Evolutionary conservation across 1,140 invertebrate species (phyloP).

Genomic region (Pachyrhynchus sulphureomaculatus): DNA sequence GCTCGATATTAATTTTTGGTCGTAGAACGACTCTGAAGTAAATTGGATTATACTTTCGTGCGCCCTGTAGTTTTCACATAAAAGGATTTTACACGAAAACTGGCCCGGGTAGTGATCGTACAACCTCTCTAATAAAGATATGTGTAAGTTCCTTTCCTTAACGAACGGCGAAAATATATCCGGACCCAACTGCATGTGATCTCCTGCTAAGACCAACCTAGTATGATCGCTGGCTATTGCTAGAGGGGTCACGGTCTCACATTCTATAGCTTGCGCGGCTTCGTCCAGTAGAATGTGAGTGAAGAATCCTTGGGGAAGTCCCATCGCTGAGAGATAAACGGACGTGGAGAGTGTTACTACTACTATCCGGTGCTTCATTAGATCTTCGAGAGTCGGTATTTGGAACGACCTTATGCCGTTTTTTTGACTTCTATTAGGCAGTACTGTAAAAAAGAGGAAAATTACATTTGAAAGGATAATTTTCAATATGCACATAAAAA

Average conservation of each 20-base stretch:
- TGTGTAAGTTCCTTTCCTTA: conserved; percentile 73
- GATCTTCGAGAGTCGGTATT: conserved; percentile 70
- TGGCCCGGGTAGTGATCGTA: conserved; percentile 75
- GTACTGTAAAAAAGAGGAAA: conserved; percentile 60
- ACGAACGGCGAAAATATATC: conserved; percentile 81
- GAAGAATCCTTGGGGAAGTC: conserved; percentile 70
- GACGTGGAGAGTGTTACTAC: conserved; percentile 83
- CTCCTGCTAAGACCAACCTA: conserved; percentile 80
- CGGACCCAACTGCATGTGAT: conserved; percentile 86
- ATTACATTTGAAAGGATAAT: too few species aligned
- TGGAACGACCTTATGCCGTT: conserved; percentile 59
- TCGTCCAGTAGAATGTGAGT: conserved; percentile 89
- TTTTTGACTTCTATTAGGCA: conserved; percentile 69
- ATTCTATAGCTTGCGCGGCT: conserved; percentile 87
- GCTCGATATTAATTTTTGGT: conserved; percentile 71
- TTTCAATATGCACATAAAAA: too few species aligned
- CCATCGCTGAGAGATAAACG: conserved; percentile 69
- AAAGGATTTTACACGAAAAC: conserved; percentile 77
- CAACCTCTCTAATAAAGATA: conserved; percentile 77
- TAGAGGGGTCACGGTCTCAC: conserved; percentile 81
- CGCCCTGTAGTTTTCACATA: conserved; percentile 85
- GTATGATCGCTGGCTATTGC: conserved; percentile 72
- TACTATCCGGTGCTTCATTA: conserved; percentile 73
- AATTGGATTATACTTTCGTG: conserved; percentile 80
- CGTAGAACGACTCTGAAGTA: conserved; percentile 82